Evolutionary conservation across 2,888 invertebrate species (phyloP).

Genomic region (Hirudinaria manillensis): DNA sequence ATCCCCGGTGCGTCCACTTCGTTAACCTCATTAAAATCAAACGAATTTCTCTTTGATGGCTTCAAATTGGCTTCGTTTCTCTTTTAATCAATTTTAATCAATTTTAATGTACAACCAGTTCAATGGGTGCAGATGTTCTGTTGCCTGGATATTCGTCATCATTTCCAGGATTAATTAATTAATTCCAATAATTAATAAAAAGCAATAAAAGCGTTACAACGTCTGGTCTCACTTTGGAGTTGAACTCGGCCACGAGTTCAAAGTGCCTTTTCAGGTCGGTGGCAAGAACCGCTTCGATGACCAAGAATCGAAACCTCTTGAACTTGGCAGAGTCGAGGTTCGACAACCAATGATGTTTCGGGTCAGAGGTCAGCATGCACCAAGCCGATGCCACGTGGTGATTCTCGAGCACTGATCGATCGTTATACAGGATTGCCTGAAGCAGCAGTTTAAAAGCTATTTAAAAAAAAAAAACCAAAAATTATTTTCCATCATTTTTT

Average conservation of each 20-base stretch:
- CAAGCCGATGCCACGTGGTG: slow-evolving; percentile 62
- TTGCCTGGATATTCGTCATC: too few relatives aligned
- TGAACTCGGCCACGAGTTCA: slow-evolving; percentile 61
- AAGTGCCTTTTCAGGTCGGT: slow-evolving; percentile 63
- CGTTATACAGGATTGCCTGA: slow-evolving; percentile 62
- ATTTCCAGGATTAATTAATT: too few relatives aligned
- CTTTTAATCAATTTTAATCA: too few relatives aligned
- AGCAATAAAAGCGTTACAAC: too few relatives aligned
- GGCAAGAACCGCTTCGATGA: slow-evolving; percentile 61
- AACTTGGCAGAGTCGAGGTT: slow-evolving; percentile 59
- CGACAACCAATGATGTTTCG: slow-evolving; percentile 48
- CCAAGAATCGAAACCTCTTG: slow-evolving; percentile 60
- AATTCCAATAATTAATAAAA: too few relatives aligned
- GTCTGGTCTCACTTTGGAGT: slow-evolving; percentile 58
- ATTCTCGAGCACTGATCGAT: slow-evolving; percentile 61
- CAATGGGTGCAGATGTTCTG: too few relatives aligned
- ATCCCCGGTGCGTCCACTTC: slow-evolving; percentile 57
- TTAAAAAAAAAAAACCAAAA: not conserved
- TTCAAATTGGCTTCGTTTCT: not conserved
- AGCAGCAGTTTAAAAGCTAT: slow-evolving; percentile 20
- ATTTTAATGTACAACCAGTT: too few relatives aligned
- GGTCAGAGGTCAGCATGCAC: slow-evolving; percentile 57
- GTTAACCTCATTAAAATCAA: slow-evolving; percentile 44
- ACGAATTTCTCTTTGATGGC: not conserved
- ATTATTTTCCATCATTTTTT: not conserved